Evolutionary conservation across 2,797 vertebrate species (phyloP).

Genomic region (Platyrinchus mystaceus): DNA sequence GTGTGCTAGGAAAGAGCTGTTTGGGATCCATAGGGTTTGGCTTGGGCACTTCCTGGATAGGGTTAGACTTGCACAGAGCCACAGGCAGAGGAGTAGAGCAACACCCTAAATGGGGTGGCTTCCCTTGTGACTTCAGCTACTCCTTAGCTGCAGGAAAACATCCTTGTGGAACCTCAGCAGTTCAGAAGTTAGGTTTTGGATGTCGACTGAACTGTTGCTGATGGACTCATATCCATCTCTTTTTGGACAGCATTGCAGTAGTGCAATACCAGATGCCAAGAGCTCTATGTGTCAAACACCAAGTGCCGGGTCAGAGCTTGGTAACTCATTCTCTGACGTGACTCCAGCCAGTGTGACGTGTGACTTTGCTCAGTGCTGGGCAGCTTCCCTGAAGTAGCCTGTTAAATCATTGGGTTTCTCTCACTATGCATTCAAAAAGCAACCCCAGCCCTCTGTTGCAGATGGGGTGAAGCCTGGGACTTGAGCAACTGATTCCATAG

Average conservation of each 20-base stretch:
- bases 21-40: neutral
- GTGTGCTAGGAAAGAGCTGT: neutral
- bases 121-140: neutral
- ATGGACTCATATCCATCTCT: neutral
- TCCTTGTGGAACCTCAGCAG: neutral
- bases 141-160: neutral
- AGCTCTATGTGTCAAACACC: neutral
- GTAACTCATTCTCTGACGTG: neutral
- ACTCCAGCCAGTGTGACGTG: neutral
- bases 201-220: neutral
- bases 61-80: neutral
- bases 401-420: neutral
- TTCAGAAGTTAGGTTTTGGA: neutral
- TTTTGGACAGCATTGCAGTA: neutral
- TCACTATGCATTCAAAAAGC: fast-evolving
- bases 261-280: neutral
- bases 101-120: neutral
- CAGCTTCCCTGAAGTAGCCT: neutral
- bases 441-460: fast-evolving
- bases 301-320: neutral
- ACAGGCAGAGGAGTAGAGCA: neutral
- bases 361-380: neutral
- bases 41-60: neutral
- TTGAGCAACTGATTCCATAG: neutral
- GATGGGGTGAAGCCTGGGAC: neutral